Base-by-base conservation (phyloP, 2,888 invertebrate species). In the Sinodicranocentrus sp. region DNA sequence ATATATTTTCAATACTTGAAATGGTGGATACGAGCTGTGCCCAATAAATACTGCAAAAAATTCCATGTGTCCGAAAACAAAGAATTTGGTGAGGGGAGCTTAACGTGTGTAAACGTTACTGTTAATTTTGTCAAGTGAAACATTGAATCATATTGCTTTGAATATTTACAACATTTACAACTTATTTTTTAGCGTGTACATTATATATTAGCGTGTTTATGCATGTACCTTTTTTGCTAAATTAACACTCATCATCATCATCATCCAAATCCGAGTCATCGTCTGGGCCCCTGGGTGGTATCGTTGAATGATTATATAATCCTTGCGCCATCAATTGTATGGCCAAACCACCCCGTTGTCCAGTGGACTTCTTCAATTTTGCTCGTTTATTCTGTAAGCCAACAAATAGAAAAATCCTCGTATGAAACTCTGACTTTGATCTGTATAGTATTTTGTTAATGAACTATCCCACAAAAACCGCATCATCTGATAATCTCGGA, bases 281-380 rank as follows among this genome's bases (percentile, higher is more conserved):
- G 65, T 95, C 94, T 33, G 57, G 61, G 33, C 72, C 83, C 26
- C 77, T 52, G 43, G 76, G 75, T 70, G 95, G 94, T 44, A 94
- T 94, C 61, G 95, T 95, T 84, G 94, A 93, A 90, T 98, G 98
- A 91, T 98, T 98, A 91, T 98, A 87, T 57, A 87, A 80, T 0
- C 97, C 98, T 90, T 98, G 97, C 0, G 97, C 97, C 96, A 97
- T 97, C 89, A 98, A 92, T 90, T 97, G 97, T 78, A 97, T 90
- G 0, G 98, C 97, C 76, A 98, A 91, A 0, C 96, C 95, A 91
- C 97, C 96, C 89, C 95, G 94, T 88, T 95, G 94, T 0, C 97
- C 97, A 0, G 94, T 94, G 0, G 96, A 93, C 90, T 98, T 98
- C 93, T 98, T 98, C 91, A 98, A 95, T 92, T 98, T 98, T 86